phyloP scores from a whole-genome alignment of 1,140 invertebrate genomes.

The Ericerus pela region DNA sequence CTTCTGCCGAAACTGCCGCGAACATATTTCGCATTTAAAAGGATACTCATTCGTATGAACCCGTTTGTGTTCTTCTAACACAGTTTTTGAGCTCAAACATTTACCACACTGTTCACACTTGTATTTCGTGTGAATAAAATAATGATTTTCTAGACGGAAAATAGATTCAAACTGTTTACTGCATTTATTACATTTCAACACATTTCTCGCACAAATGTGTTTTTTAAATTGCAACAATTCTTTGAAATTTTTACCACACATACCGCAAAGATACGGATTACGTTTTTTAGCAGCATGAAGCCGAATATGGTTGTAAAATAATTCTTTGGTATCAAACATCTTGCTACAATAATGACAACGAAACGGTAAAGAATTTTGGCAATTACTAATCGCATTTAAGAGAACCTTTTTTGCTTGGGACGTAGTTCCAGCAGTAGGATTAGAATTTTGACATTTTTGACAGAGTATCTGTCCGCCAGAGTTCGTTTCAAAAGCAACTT shows the following conservation, averaged over 20 bases:
- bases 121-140: neutral
- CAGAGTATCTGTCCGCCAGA: neutral
- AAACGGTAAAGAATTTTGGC: neutral
- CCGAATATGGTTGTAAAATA: constrained; percentile 5
- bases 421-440: neutral
- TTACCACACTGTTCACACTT: neutral
- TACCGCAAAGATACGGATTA: constrained; percentile 1
- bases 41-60: constrained; percentile 7
- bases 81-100: neutral
- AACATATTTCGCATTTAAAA: constrained; percentile 1
- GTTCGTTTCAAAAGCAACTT: neutral
- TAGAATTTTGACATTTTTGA: neutral
- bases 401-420: neutral
- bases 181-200: constrained; percentile 1
- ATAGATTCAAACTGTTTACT: constrained; percentile 8
- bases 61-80: constrained; percentile 1
- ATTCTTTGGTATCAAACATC: neutral
- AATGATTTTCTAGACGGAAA: neutral
- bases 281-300: neutral
- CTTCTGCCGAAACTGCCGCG: constrained; percentile 2
- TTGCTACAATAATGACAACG: constrained; percentile 5
- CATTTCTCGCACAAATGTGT: neutral
- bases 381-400: neutral
- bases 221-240: constrained; percentile 5
- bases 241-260: constrained; percentile 12